Conservation (phyloP, 2,113 vertebrate species). For the Ictalurus punctatus region DNA sequence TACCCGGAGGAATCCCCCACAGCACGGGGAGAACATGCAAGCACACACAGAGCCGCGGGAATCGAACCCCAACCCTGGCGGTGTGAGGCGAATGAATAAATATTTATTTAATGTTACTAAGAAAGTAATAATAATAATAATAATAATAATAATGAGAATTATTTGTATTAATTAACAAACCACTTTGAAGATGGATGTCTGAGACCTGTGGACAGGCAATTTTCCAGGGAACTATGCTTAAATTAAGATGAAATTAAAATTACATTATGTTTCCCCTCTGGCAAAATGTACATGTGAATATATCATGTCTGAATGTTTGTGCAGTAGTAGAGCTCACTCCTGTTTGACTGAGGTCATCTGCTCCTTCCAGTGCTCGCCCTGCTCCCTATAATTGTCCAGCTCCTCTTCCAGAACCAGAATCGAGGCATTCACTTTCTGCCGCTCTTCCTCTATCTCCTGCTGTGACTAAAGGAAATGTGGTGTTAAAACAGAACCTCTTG, state of each 20-base stretch:
- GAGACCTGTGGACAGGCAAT: neutral
- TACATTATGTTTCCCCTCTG: neutral
- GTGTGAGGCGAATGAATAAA: no score
- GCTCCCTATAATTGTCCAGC: conserved; percentile 79
- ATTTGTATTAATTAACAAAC: neutral
- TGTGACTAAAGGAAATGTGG: conserved; percentile 73
- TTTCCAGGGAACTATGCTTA: neutral
- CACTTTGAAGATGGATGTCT: neutral
- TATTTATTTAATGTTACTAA: neutral
- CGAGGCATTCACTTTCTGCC: conserved; percentile 79
- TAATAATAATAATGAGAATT: neutral
- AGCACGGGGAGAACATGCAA: no score
- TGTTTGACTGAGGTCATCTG: conserved; percentile 81
- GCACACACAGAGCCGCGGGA: no score
- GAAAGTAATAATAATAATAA: neutral
- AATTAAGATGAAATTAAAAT: neutral
- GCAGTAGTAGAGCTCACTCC: conserved; percentile 73
- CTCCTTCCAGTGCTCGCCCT: conserved; percentile 79
- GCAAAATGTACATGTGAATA: neutral
- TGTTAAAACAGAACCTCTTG: neutral
- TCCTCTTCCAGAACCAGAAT: conserved; percentile 81
- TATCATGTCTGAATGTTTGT: neutral
- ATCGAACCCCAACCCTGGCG: no score
- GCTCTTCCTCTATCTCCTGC: conserved; percentile 81
- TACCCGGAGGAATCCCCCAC: no score